These are phyloP conservation scores for Montipora efflorescens DNA, from an alignment of 64 coral and sea anemone species.

Conservation along the genomic window DNA sequence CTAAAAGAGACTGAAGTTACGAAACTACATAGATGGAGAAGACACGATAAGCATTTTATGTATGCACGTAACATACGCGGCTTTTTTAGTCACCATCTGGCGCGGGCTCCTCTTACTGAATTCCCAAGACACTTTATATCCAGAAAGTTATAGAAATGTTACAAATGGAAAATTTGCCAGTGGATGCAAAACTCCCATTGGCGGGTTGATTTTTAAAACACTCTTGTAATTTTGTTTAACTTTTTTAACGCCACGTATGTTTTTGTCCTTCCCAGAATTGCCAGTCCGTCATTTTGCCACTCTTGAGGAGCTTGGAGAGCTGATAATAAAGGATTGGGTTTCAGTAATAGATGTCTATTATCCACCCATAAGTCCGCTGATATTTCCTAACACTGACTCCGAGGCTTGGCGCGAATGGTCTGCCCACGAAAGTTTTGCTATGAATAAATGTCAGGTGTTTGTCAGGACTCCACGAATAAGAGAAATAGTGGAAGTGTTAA, in stretches of 20 bases:
- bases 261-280: constrained; percentile 64
- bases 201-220: too few relatives aligned
- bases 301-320: constrained; percentile 86
- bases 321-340: constrained; percentile 81
- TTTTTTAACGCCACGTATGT: not conserved
- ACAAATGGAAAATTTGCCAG: not conserved
- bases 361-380: constrained; percentile 70
- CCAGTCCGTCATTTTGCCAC: constrained; percentile 86
- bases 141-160: too few relatives aligned
- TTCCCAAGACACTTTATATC: too few relatives aligned
- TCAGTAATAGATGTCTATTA: constrained; percentile 78
- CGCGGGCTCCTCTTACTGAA: too few relatives aligned
- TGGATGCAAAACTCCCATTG: not conserved
- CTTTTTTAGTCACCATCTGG: too few relatives aligned
- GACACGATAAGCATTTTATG: too few relatives aligned
- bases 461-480: constrained; percentile 69
- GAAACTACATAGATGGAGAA: too few relatives aligned
- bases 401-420: constrained; percentile 86
- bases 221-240: too few relatives aligned
- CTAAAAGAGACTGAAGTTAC: too few relatives aligned
- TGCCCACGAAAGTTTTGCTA: constrained; percentile 82
- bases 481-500: constrained; percentile 79
- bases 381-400: constrained; percentile 64
- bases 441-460: constrained; percentile 68
- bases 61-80: too few relatives aligned